These are phyloP conservation scores for Sinocyclocheilus anshuiensis DNA, from an alignment of 2,113 vertebrate species.

Conservation along the genomic window DNA sequence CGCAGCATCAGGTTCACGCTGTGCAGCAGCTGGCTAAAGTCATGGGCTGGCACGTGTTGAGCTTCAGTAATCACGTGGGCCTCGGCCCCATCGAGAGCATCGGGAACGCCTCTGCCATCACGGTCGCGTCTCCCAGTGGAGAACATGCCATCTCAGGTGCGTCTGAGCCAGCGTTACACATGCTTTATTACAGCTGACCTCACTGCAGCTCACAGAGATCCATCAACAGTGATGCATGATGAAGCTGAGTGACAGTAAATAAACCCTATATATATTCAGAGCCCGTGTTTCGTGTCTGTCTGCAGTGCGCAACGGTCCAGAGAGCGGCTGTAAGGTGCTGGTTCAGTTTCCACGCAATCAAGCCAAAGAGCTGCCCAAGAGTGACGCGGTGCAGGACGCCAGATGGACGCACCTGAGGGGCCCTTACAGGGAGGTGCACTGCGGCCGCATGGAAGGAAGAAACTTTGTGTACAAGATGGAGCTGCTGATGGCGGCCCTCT, in stretches of 20 bases:
- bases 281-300: background rate
- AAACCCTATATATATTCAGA: too few relatives aligned
- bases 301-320: slow-evolving; percentile 92
- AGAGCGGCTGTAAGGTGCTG: slow-evolving; percentile 93
- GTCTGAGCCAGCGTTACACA: background rate
- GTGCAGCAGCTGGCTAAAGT: slow-evolving; percentile 98
- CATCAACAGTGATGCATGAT: too few relatives aligned
- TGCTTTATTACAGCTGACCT: too few relatives aligned
- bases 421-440: slow-evolving; percentile 90
- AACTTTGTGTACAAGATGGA: slow-evolving; percentile 99
- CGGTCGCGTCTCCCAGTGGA: slow-evolving; percentile 90
- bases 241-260: too few relatives aligned
- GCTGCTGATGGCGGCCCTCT: slow-evolving; percentile 94
- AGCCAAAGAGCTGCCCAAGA: slow-evolving; percentile 90
- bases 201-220: too few relatives aligned
- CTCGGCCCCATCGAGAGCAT: slow-evolving; percentile 95
- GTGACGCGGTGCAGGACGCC: slow-evolving; percentile 88
- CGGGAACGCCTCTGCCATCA: slow-evolving; percentile 93
- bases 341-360: slow-evolving; percentile 93
- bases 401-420: slow-evolving; percentile 95
- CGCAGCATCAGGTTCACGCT: too few relatives aligned
- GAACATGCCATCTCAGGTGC: slow-evolving; percentile 94
- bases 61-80: slow-evolving; percentile 95
- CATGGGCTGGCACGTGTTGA: slow-evolving; percentile 98
- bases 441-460: slow-evolving; percentile 96